Evolutionary conservation across 2,888 invertebrate genomes (phyloP).

Genomic region (Mimas tiliae): DNA sequence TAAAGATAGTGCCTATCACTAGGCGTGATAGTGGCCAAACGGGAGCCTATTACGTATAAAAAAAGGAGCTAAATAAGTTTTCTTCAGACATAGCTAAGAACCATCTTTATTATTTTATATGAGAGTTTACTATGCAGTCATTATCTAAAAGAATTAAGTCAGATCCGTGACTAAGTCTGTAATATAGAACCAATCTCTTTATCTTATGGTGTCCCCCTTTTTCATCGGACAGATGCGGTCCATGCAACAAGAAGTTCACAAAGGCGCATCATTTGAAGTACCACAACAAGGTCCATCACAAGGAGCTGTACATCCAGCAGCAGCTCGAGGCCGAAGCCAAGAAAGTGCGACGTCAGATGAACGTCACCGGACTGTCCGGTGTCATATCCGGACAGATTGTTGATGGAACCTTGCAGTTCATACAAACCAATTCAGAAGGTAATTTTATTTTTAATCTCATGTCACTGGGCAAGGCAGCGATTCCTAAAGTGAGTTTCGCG

Average conservation of each 20-base stretch:
- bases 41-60: no score
- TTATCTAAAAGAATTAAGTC: no score
- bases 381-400: slow-evolving; percentile 75
- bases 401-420: slow-evolving; percentile 69
- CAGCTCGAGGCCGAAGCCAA: slow-evolving; percentile 76
- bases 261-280: slow-evolving; percentile 81
- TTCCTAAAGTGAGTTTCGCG: neutral
- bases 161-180: no score
- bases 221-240: slow-evolving; percentile 58
- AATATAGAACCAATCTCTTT: no score
- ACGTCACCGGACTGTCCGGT: slow-evolving; percentile 66
- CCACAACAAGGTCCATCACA: slow-evolving; percentile 83
- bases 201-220: neutral
- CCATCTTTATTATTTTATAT: no score
- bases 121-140: no score
- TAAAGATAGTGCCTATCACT: no score
- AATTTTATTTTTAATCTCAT: slow-evolving; percentile 5
- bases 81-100: no score
- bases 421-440: slow-evolving; percentile 65
- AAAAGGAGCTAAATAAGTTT: no score
- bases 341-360: slow-evolving; percentile 74
- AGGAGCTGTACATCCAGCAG: slow-evolving; percentile 76
- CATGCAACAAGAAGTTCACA: slow-evolving; percentile 82
- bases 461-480: no score
- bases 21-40: no score